Evolutionary conservation across 2,888 invertebrate genomes (phyloP), one percentile per base, ranked within the genome.

Genomic region (Galeopsomyia nigrocyanea): DNA sequence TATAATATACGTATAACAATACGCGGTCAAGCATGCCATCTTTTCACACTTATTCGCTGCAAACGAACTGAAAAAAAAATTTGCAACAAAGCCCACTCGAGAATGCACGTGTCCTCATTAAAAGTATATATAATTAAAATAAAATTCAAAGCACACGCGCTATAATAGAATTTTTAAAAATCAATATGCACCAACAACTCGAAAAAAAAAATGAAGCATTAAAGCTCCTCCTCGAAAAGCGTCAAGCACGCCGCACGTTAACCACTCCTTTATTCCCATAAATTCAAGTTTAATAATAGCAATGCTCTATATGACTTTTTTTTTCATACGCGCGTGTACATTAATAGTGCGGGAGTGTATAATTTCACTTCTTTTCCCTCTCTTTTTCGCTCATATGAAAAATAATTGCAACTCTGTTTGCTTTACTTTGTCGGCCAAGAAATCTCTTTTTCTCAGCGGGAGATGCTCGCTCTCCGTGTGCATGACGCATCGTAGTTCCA

Each of bases 351-450:
- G 31, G 31, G 31, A 31, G 31, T 31, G n/a, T n/a, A n/a, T n/a
- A 31, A 31, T 31, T 5, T 3, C 31, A 5, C 53, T 68, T 61
- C 19, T 3, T 19, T 53, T 53, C n/a, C 2, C 49, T n/a, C 46
- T 56, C 26, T 46, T 49, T 16, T 49, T n/a, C n/a, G 14, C 7
- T n/a, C 56, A 49, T 71, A 71, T 66, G 71, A 67, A 71, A 71
- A 71, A 71, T 66, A 71, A 71, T 67, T 53, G 64, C 61, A 56
- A 62, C 50, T 60, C 58, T 71, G 57, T 17, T 49, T 46, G 6
- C 57, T 22, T 56, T 46, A 19, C 53, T 53, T 21, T 53, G n/a
- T 49, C 49, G n/a, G 10, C 49, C 49, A 9, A 14, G n/a, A 17
- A 17, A 51, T 51, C 51, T 51, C 19, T 53, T 60, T 46, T 9